These are phyloP conservation scores for Branchipolynoe longqiensis DNA, from an alignment of 2,888 invertebrate genomes.

Conservation along the genomic window DNA sequence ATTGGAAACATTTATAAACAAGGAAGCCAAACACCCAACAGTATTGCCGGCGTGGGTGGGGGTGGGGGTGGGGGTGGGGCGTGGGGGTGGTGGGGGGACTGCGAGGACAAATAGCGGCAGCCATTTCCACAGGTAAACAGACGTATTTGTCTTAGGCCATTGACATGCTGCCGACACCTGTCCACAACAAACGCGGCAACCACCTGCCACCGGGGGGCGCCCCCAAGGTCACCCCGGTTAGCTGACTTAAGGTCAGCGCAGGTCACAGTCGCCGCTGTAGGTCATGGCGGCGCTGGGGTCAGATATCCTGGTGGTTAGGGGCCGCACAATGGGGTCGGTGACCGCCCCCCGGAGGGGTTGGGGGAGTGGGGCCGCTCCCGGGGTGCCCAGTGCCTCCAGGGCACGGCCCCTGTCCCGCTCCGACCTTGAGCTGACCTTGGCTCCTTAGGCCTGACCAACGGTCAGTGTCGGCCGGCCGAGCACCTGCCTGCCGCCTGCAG, in stretches of 20 bases:
- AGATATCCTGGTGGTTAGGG: neutral
- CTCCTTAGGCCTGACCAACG: constrained; percentile 33
- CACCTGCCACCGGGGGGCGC: constrained; percentile 22
- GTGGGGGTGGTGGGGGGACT: no score
- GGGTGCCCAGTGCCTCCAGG: neutral
- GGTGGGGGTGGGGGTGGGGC: neutral
- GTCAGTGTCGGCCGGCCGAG: neutral
- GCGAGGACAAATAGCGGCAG: constrained; percentile 13
- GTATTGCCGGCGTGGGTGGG: no score
- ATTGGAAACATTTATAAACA: constrained; percentile 48
- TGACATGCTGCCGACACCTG: constrained; percentile 21
- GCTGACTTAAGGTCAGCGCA: constrained; percentile 28
- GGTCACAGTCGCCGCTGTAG: neutral
- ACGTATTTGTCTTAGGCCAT: constrained; percentile 12
- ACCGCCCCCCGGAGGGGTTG: neutral
- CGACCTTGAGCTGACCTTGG: constrained; percentile 19
- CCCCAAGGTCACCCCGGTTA: constrained; percentile 25
- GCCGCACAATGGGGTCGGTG: neutral
- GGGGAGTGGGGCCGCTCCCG: neutral
- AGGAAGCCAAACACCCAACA: no score
- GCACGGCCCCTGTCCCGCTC: neutral
- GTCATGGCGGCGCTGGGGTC: neutral
- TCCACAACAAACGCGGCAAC: constrained; percentile 32
- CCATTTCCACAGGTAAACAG: constrained; percentile 41
- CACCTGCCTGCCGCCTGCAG: neutral